phyloP scores from a whole-genome alignment of 2,113 vertebrate genomes.

The Brachirus orientalis region DNA sequence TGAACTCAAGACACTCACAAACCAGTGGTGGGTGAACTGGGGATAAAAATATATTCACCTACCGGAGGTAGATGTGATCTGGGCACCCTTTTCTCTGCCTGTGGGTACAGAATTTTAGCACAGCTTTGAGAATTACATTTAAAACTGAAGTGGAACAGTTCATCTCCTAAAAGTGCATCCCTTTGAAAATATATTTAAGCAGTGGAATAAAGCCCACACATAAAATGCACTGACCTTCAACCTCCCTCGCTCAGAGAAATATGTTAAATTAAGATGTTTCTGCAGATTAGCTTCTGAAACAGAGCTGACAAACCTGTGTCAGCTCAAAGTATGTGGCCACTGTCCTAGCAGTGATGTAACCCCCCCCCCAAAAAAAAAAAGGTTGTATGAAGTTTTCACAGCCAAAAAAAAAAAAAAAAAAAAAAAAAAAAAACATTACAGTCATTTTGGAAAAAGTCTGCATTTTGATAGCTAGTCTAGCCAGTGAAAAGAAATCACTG shows the following conservation, averaged over 20 bases:
- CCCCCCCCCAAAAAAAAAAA: neutral
- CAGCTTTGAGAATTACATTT: too few species aligned
- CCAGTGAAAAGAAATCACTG: constrained; percentile 2
- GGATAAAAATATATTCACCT: too few species aligned
- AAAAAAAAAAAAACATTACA: neutral
- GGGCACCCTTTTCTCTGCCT: too few species aligned
- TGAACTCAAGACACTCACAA: neutral
- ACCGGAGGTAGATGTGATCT: too few species aligned
- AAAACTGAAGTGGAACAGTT: neutral
- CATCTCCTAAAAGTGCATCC: too few species aligned
- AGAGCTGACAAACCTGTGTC: too few species aligned
- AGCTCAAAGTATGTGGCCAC: too few species aligned
- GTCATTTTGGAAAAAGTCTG: neutral
- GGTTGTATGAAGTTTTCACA: neutral
- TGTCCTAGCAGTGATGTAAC: too few species aligned
- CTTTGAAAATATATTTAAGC: neutral
- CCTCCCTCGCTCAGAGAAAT: neutral
- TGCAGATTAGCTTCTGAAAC: neutral
- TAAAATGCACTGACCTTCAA: neutral
- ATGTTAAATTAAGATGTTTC: neutral
- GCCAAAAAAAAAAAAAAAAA: neutral
- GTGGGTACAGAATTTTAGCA: too few species aligned
- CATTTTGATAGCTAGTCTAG: neutral
- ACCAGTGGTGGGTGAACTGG: neutral
- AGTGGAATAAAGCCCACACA: neutral